Evolutionary conservation across 2,888 invertebrate genomes (phyloP).

Genomic region (Pyrrhia umbra): DNA sequence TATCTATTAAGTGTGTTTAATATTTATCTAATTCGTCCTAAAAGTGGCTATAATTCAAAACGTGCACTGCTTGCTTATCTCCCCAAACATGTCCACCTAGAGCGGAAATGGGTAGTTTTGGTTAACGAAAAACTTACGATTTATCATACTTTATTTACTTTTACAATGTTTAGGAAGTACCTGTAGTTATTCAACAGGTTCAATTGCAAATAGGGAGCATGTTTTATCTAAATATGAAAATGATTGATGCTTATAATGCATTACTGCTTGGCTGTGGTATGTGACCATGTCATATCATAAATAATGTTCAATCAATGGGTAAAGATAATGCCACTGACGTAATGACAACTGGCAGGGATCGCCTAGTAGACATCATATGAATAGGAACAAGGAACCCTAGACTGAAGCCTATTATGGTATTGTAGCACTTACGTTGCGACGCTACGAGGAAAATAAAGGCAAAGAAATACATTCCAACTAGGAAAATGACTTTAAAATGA

Average conservation of each 20-base stretch:
- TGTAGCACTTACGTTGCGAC: too few relatives aligned
- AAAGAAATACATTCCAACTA: too few relatives aligned
- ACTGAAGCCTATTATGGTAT: too few relatives aligned
- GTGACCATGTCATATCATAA: neutral
- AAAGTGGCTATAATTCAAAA: neutral
- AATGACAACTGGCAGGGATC: too few relatives aligned
- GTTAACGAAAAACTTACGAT: conserved; percentile 16
- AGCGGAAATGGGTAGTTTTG: conserved; percentile 39
- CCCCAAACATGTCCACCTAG: neutral
- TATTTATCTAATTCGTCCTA: neutral
- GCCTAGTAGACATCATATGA: too few relatives aligned
- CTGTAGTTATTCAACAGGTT: conserved; percentile 13
- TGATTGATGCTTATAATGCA: too few relatives aligned
- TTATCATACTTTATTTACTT: conserved; percentile 11
- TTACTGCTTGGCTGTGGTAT: too few relatives aligned
- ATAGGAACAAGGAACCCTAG: too few relatives aligned
- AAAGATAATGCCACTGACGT: neutral
- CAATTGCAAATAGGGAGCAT: conserved; percentile 7
- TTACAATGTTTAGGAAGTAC: conserved; percentile 9
- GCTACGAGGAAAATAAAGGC: too few relatives aligned
- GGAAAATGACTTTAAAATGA: too few relatives aligned
- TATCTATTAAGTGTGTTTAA: neutral
- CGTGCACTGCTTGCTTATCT: conserved; percentile 29
- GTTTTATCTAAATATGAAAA: too few relatives aligned
- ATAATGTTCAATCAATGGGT: neutral